A percentile compares a stretch with the other conserved stretches of the same genome.
phyloP scores from a whole-genome alignment of 1,140 invertebrate species.

The Drusus annulatus region DNA sequence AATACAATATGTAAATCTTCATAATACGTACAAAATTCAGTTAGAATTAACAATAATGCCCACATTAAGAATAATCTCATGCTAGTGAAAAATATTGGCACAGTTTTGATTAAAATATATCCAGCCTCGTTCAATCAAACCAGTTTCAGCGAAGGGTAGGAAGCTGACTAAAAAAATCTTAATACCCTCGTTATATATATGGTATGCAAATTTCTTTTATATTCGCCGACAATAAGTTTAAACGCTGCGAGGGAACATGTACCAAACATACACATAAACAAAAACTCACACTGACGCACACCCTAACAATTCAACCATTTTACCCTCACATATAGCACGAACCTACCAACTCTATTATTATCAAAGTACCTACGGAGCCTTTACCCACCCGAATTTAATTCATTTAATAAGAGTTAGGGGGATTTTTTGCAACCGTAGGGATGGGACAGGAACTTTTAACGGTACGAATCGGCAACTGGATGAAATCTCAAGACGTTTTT shows the following conservation, averaged over 20 bases:
- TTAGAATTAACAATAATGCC: too few relatives aligned
- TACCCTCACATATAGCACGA: background rate
- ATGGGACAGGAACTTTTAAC: slow-evolving; percentile 12
- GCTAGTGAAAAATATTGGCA: too few relatives aligned
- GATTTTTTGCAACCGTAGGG: slow-evolving; percentile 31
- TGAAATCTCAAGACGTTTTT: background rate
- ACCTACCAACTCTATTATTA: background rate
- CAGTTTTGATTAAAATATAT: too few relatives aligned
- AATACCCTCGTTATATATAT: slow-evolving; percentile 36
- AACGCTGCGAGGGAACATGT: slow-evolving; percentile 5
- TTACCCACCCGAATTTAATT: background rate
- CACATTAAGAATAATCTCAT: too few relatives aligned
- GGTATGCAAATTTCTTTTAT: slow-evolving; percentile 55
- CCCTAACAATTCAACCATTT: background rate
- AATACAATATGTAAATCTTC: too few relatives aligned
- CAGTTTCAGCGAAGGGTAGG: slow-evolving; percentile 5
- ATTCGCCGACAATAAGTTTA: slow-evolving; percentile 20
- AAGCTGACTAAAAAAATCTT: slow-evolving; percentile 28
- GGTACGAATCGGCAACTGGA: background rate
- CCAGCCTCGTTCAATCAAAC: background rate
- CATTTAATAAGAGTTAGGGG: slow-evolving; percentile 17
- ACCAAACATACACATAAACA: background rate
- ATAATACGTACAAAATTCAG: too few relatives aligned
- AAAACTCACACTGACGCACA: background rate
- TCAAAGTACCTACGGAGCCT: too few relatives aligned